phyloP scores from a whole-genome alignment of 1,140 invertebrate species.

The Oncopodura yosiiana region DNA sequence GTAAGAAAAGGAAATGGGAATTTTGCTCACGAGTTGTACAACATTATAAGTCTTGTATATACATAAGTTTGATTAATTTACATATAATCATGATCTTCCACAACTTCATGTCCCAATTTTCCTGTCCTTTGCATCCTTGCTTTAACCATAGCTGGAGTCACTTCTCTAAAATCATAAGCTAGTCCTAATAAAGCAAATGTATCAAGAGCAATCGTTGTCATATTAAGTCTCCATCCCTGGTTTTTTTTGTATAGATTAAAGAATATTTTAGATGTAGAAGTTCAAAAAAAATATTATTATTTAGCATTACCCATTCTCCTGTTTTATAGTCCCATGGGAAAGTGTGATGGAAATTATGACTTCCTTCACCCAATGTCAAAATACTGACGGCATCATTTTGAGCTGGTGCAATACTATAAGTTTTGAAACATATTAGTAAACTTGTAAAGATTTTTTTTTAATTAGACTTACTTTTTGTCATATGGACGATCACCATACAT shows the following conservation, averaged over 20 bases:
- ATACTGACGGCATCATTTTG: constrained; percentile 29
- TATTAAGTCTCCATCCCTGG: constrained; percentile 46
- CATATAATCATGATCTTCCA: constrained; percentile 24
- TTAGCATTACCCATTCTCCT: constrained; percentile 30
- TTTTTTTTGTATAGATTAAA: constrained; percentile 57
- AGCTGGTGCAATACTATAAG: constrained; percentile 3
- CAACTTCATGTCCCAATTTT: constrained; percentile 17
- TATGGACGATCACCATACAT: constrained; percentile 42
- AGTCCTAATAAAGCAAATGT: constrained; percentile 41
- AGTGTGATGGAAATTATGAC: constrained; percentile 52
- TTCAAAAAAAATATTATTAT: not conserved
- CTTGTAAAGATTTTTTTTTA: constrained; percentile 64
- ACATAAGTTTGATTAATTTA: constrained; percentile 25
- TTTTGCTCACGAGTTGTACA: no score
- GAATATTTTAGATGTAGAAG: not conserved
- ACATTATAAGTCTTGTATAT: no score
- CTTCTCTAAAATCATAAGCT: constrained; percentile 42
- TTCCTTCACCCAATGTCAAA: constrained; percentile 39
- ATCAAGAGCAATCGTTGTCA: constrained; percentile 46
- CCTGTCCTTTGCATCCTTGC: constrained; percentile 40
- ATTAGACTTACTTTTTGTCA: constrained; percentile 40
- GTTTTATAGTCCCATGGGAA: constrained; percentile 48
- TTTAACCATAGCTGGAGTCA: constrained; percentile 38
- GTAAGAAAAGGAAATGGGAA: no score
- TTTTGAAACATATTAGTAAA: constrained; percentile 41